These are phyloP conservation scores for Phalanger gymnotis DNA, from an alignment of 2,797 vertebrate species.

Conservation along the genomic window DNA sequence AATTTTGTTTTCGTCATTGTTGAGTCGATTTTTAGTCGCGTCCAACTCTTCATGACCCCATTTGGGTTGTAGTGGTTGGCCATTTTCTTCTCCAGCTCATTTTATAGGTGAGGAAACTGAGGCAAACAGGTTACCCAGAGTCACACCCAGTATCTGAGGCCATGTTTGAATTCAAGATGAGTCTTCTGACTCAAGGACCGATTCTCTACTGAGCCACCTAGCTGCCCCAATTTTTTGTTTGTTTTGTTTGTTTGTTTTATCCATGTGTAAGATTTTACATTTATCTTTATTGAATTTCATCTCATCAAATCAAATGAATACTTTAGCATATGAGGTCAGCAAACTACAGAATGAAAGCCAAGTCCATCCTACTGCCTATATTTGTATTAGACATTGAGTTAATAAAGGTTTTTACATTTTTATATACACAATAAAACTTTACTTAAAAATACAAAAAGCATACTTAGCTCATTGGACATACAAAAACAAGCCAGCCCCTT, in stretches of 20 bases:
- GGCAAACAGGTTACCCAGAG: neutral
- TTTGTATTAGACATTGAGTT: neutral
- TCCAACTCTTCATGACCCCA: neutral
- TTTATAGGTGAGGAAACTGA: neutral
- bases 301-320: neutral
- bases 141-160: neutral
- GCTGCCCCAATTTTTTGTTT: neutral
- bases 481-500: too few species aligned
- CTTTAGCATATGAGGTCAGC: neutral
- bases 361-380: neutral
- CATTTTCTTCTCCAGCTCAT: neutral
- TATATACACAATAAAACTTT: neutral
- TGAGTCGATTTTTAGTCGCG: neutral
- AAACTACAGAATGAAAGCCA: neutral
- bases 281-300: neutral
- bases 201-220: neutral
- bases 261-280: neutral
- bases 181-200: neutral
- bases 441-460: neutral
- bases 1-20: neutral
- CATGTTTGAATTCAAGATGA: neutral
- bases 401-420: neutral
- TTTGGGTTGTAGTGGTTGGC: neutral
- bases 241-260: neutral
- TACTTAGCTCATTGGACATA: neutral